Evolutionary conservation across 1,140 invertebrate species (phyloP).

Genomic region (Pseudomyrmex dendroicus): DNA sequence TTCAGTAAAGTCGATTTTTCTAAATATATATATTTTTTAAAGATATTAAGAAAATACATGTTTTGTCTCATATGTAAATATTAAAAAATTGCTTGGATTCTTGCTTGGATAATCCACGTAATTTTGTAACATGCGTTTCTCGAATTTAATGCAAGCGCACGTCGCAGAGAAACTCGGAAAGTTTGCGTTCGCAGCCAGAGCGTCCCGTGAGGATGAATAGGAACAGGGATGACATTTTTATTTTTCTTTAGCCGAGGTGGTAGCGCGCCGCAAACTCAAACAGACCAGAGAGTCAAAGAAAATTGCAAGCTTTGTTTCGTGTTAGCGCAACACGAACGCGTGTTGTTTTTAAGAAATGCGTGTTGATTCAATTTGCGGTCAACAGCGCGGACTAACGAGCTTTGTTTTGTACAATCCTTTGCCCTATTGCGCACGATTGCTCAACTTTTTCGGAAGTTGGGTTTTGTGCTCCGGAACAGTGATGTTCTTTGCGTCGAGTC

Average conservation of each 20-base stretch:
- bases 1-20: too few relatives aligned
- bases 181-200: slow-evolving; percentile 29
- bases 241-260: slow-evolving; percentile 55
- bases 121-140: too few relatives aligned
- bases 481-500: slow-evolving; percentile 22
- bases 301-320: slow-evolving; percentile 75
- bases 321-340: slow-evolving; percentile 54
- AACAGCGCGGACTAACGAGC: slow-evolving; percentile 22
- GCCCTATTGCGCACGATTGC: slow-evolving; percentile 1
- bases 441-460: slow-evolving; percentile 9
- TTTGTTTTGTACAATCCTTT: slow-evolving; percentile 3
- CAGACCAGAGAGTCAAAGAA: slow-evolving; percentile 50
- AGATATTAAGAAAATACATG: too few relatives aligned
- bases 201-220: slow-evolving; percentile 7
- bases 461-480: not conserved
- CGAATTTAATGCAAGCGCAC: not conserved
- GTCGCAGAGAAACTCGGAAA: slow-evolving; percentile 1
- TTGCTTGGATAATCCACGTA: too few relatives aligned
- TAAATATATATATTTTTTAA: too few relatives aligned
- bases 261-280: slow-evolving; percentile 24
- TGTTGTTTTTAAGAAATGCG: slow-evolving; percentile 42
- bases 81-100: too few relatives aligned
- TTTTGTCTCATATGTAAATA: too few relatives aligned
- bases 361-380: slow-evolving; percentile 18
- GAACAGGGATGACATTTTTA: slow-evolving; percentile 54